Conservation (phyloP, 2,888 invertebrate species). For the Venusia cambrica region DNA sequence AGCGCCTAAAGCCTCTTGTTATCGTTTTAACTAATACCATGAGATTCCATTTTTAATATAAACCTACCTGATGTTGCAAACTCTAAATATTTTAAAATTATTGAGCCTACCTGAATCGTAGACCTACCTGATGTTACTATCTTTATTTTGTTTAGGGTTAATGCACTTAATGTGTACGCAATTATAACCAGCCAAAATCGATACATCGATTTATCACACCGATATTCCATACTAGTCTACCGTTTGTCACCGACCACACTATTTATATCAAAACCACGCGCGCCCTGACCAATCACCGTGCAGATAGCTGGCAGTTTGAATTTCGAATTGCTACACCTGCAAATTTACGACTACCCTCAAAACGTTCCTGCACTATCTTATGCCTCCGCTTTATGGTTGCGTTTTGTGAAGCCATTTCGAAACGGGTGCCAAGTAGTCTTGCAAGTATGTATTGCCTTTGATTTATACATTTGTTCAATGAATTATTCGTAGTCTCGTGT, state of each 20-base stretch:
- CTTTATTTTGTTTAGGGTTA: too few species aligned
- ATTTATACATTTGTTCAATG: slow-evolving; percentile 77
- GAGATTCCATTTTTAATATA: too few species aligned
- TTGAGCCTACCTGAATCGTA: too few species aligned
- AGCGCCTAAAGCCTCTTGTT: too few species aligned
- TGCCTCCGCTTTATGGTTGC: slow-evolving; percentile 23
- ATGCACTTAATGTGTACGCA: too few species aligned
- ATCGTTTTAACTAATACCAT: too few species aligned
- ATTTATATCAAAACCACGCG: slow-evolving; percentile 73
- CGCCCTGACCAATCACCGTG: slow-evolving; percentile 74
- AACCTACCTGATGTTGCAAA: too few species aligned
- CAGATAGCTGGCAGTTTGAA: slow-evolving; percentile 74
- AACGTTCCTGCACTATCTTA: slow-evolving; percentile 20
- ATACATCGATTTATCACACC: slow-evolving; percentile 44
- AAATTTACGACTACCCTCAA: slow-evolving; percentile 40
- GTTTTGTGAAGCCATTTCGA: slow-evolving; percentile 21
- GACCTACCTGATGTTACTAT: too few species aligned
- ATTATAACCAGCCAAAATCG: too few species aligned
- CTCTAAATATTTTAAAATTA: too few species aligned
- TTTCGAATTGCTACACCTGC: slow-evolving; percentile 61
- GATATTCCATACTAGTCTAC: slow-evolving; percentile 58
- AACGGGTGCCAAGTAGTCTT: slow-evolving; percentile 11
- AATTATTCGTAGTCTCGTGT: slow-evolving; percentile 66
- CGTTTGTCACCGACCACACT: slow-evolving; percentile 64
- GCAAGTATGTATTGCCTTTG: slow-evolving; percentile 61